phyloP scores from a whole-genome alignment of 2,888 invertebrate genomes.

The Chrysina gloriosa region DNA sequence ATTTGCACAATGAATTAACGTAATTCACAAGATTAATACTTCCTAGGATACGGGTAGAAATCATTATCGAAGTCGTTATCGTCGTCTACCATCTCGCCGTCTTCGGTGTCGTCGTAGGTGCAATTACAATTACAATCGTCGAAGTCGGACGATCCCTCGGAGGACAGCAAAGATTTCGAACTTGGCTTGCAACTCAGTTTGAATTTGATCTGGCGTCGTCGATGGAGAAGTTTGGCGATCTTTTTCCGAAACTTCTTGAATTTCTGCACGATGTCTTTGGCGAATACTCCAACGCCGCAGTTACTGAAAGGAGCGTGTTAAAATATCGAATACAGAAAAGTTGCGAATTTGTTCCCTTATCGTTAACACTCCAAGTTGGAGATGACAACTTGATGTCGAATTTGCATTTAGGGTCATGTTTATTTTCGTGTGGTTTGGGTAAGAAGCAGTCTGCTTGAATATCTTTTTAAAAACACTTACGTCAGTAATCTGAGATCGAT shows the following conservation, averaged over 20 bases:
- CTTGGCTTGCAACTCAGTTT: neutral
- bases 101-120: constrained; percentile 19
- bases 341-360: no score
- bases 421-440: neutral
- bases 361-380: neutral
- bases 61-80: constrained; percentile 14
- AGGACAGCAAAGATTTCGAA: neutral
- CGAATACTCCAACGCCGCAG: constrained; percentile 41
- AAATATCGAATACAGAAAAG: no score
- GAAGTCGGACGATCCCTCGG: constrained; percentile 10
- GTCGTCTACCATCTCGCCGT: neutral
- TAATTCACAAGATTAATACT: no score
- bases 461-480: constrained; percentile 42
- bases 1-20: no score
- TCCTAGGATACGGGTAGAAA: neutral
- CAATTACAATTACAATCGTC: constrained; percentile 13
- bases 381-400: no score
- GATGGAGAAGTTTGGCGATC: constrained; percentile 1
- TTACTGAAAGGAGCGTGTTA: no score
- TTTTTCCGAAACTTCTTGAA: constrained; percentile 37
- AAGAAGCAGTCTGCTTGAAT: neutral
- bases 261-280: constrained; percentile 40
- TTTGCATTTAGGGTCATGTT: neutral
- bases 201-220: constrained; percentile 17
- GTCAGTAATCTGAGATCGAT: constrained; percentile 51